Evolutionary conservation across 2,888 invertebrate genomes (phyloP).

Genomic region (Lasioglossum lativentre): DNA sequence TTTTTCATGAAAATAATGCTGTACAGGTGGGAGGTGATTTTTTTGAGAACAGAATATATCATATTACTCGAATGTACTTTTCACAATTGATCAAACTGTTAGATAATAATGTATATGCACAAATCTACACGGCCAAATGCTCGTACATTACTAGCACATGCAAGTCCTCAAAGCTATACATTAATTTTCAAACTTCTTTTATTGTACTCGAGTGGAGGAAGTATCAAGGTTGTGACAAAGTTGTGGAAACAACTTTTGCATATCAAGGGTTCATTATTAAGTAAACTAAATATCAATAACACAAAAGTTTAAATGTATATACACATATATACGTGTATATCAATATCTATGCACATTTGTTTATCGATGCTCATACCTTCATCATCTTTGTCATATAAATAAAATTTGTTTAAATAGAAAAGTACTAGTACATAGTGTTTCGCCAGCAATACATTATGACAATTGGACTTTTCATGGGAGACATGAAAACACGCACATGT

Average conservation of each 20-base stretch:
- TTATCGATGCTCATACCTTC: not conserved
- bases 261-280: slow-evolving; percentile 40
- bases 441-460: slow-evolving; percentile 53
- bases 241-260: slow-evolving; percentile 46
- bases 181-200: slow-evolving; percentile 36
- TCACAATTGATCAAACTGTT: not conserved
- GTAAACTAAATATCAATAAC: slow-evolving; percentile 47
- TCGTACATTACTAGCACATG: slow-evolving; percentile 13
- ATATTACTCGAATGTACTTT: slow-evolving; percentile 2
- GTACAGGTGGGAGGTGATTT: slow-evolving; percentile 24
- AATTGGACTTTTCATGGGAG: slow-evolving; percentile 47
- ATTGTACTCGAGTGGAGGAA: slow-evolving; percentile 52
- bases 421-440: slow-evolving; percentile 50
- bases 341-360: slow-evolving; percentile 13
- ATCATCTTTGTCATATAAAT: slow-evolving; percentile 40
- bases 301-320: slow-evolving; percentile 41
- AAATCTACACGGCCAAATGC: slow-evolving; percentile 48
- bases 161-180: slow-evolving; percentile 27
- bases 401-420: slow-evolving; percentile 57
- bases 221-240: slow-evolving; percentile 52
- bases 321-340: slow-evolving; percentile 31
- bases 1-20: too few species aligned
- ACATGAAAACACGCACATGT: slow-evolving; percentile 58
- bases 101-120: slow-evolving; percentile 45
- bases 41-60: slow-evolving; percentile 44